Percentiles rank a stretch among this genome's conserved stretches.
Evolutionary conservation across 2,113 vertebrate genomes (phyloP).

Genomic region (Tyto alba): DNA sequence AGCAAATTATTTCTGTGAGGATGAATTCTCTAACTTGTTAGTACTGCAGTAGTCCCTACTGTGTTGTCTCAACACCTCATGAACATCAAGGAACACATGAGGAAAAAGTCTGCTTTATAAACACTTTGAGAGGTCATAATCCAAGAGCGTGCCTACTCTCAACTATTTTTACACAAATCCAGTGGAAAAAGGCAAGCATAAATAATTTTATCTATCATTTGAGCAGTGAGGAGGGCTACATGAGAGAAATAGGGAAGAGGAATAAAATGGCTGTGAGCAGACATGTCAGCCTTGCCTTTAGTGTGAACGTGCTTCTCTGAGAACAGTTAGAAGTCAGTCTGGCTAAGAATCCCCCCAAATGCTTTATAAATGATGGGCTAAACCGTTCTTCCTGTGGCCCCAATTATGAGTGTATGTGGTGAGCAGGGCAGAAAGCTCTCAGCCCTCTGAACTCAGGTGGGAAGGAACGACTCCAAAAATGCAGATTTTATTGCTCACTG

Average conservation of each 20-base stretch:
- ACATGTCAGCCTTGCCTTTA: not conserved
- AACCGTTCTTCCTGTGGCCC: not conserved
- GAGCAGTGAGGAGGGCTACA: not conserved
- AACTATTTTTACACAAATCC: not conserved
- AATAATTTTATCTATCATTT: not conserved
- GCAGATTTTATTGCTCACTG: not conserved
- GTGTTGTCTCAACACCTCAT: not conserved
- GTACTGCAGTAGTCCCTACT: not conserved
- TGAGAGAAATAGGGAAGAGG: not conserved
- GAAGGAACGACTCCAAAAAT: not conserved
- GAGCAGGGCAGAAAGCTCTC: not conserved
- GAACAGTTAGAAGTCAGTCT: not conserved
- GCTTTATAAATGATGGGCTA: not conserved
- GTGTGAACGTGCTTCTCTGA: not conserved
- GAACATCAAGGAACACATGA: not conserved
- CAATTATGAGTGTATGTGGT: not conserved
- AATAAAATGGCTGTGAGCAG: not conserved
- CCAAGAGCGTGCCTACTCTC: accelerated
- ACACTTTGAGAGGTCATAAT: not conserved
- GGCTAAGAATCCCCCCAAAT: not conserved
- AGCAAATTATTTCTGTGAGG: not conserved
- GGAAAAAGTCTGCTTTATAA: not conserved
- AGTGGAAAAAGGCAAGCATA: not conserved
- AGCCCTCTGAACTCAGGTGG: not conserved
- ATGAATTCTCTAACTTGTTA: not conserved